A percentile compares a stretch with the other conserved stretches of the same genome.
Evolutionary conservation across 2,797 vertebrate species (phyloP).

Genomic region (Mallotus villosus): DNA sequence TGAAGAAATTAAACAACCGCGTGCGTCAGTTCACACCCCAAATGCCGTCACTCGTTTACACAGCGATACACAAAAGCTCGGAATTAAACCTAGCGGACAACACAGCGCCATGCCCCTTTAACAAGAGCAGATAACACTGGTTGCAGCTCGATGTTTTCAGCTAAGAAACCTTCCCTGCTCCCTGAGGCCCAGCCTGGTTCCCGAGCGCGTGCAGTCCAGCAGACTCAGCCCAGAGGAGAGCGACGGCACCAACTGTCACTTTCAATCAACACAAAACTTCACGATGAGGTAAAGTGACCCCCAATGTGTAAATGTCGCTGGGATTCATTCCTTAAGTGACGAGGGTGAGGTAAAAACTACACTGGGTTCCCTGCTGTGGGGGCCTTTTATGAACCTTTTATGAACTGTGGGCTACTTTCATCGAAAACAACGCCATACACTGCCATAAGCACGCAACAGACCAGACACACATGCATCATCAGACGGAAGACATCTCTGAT

Average conservation of each 20-base stretch:
- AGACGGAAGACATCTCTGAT: no score
- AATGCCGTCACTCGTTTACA: no score
- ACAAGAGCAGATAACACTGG: background rate
- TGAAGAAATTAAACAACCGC: no score
- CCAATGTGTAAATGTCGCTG: slow-evolving; percentile 62
- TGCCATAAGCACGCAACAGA: no score
- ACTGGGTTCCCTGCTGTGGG: slow-evolving; percentile 35
- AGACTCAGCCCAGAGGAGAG: slow-evolving; percentile 17
- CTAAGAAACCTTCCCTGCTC: background rate
- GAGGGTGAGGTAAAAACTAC: slow-evolving; percentile 65
- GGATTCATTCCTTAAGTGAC: slow-evolving; percentile 60
- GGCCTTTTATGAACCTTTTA: slow-evolving; percentile 46
- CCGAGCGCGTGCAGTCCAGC: slow-evolving; percentile 12
- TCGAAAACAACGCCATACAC: no score
- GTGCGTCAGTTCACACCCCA: no score
- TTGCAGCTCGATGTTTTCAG: background rate
- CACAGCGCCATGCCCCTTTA: background rate
- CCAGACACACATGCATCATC: no score
- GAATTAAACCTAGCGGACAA: no score
- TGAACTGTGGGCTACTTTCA: slow-evolving; percentile 24
- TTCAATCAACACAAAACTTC: slow-evolving; percentile 46
- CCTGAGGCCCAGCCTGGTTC: slow-evolving; percentile 46
- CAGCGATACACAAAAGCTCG: no score
- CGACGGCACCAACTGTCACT: slow-evolving; percentile 15
- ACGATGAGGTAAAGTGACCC: slow-evolving; percentile 64